These are phyloP conservation scores for Xiphias gladius DNA, from an alignment of 2,113 vertebrate genomes.

Conservation along the genomic window DNA sequence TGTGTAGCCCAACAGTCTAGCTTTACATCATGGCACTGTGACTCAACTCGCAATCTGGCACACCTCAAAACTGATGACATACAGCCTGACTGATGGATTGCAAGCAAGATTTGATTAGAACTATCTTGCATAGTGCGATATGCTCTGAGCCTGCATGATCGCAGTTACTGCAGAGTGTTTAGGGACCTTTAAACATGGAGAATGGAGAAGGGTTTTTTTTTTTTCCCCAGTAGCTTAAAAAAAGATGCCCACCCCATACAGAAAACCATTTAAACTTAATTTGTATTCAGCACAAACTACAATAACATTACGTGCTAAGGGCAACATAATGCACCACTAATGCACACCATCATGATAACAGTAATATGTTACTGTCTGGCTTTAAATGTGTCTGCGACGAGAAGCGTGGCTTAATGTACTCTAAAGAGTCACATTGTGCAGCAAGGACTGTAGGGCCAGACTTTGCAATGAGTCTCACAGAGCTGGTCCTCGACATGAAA, in stretches of 20 bases:
- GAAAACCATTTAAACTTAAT: slow-evolving; percentile 35
- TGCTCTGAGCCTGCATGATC: not conserved
- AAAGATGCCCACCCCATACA: not conserved
- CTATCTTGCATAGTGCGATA: not conserved
- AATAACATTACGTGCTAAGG: slow-evolving; percentile 59
- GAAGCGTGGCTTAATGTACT: slow-evolving; percentile 63
- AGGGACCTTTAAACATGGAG: slow-evolving; percentile 9
- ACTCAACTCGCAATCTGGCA: not conserved
- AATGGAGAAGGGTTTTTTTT: not conserved
- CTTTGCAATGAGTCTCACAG: slow-evolving; percentile 47
- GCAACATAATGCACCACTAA: slow-evolving; percentile 65
- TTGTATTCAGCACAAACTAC: slow-evolving; percentile 61
- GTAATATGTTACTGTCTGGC: slow-evolving; percentile 54
- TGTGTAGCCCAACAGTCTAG: no score
- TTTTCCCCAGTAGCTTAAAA: slow-evolving; percentile 1
- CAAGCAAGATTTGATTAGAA: not conserved
- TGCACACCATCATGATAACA: slow-evolving; percentile 56
- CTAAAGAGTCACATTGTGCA: slow-evolving; percentile 47
- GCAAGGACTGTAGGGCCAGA: slow-evolving; percentile 12
- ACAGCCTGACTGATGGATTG: not conserved
- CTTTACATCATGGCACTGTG: not conserved
- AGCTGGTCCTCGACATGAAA: slow-evolving; percentile 55
- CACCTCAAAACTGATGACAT: not conserved
- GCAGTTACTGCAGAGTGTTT: not conserved
- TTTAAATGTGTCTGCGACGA: slow-evolving; percentile 56